These are phyloP conservation scores for Drusus annulatus DNA, from an alignment of 1,140 invertebrate species.

Conservation along the genomic window DNA sequence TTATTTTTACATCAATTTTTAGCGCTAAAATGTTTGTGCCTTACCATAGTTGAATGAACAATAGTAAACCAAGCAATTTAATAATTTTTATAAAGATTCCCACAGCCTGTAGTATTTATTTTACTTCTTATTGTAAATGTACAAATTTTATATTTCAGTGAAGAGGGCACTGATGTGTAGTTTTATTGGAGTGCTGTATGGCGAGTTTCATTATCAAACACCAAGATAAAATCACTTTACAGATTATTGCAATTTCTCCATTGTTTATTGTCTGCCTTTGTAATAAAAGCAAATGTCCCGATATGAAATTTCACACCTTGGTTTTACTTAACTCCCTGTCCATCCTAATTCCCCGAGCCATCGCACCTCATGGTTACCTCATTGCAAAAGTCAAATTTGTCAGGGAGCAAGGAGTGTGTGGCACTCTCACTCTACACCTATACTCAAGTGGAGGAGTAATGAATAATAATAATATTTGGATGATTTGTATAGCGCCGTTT, in stretches of 20 bases:
- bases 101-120: conserved; percentile 30
- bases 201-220: conserved; percentile 53
- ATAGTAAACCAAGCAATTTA: conserved; percentile 13
- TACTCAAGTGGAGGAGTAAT: no score
- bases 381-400: no score
- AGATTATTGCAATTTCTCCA: conserved; percentile 45
- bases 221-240: conserved; percentile 34
- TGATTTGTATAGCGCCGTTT: no score
- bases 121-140: conserved; percentile 16
- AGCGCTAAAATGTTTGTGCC: conserved; percentile 41
- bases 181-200: conserved; percentile 23
- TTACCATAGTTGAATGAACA: conserved; percentile 33
- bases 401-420: no score
- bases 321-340: conserved; percentile 26
- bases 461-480: no score
- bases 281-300: conserved; percentile 57
- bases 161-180: conserved; percentile 11
- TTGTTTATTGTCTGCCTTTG: conserved; percentile 53
- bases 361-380: no score
- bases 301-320: conserved; percentile 35
- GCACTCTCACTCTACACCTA: not conserved
- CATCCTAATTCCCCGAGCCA: not conserved
- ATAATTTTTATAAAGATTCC: conserved; percentile 30
- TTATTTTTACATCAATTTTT: conserved; percentile 24
- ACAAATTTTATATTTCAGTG: conserved; percentile 32